A percentile compares a stretch with the other conserved stretches of the same genome.
Conservation (phyloP, 1,140 invertebrate species). For the Kradibia gibbosae region DNA sequence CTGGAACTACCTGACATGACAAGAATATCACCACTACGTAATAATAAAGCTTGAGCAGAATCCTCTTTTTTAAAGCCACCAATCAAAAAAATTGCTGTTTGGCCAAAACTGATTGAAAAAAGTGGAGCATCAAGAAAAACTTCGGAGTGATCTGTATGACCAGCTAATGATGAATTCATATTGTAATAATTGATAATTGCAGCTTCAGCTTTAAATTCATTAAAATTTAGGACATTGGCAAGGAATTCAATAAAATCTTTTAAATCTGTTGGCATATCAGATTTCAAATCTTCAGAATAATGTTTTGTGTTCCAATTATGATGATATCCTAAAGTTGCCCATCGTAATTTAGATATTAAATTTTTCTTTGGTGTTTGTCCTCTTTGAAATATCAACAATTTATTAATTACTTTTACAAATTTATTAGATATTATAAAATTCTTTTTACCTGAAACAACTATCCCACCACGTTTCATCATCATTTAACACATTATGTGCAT, state of each 20-base stretch:
- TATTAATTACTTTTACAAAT: background rate
- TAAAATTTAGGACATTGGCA: constrained; percentile 76
- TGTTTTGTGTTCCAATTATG: constrained; percentile 96
- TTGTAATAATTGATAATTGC: constrained; percentile 97
- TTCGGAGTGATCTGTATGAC: constrained; percentile 95
- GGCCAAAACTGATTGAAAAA: constrained; percentile 92
- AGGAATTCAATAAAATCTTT: constrained; percentile 77
- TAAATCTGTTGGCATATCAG: constrained; percentile 83
- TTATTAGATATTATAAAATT: background rate
- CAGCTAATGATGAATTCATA: constrained; percentile 89
- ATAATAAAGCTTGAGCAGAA: constrained; percentile 78
- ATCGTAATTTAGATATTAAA: constrained; percentile 81
- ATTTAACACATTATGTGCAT: constrained; percentile 72
- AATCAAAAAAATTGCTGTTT: constrained; percentile 88
- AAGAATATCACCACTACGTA: constrained; percentile 86
- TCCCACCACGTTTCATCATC: constrained; percentile 72
- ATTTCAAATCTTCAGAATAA: constrained; percentile 79
- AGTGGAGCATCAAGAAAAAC: constrained; percentile 86
- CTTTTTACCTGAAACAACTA: constrained; percentile 63
- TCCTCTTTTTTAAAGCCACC: constrained; percentile 80
- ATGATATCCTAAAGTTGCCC: constrained; percentile 95
- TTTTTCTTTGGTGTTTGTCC: constrained; percentile 54
- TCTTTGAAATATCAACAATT: constrained; percentile 41
- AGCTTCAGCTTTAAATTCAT: constrained; percentile 84
- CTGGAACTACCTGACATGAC: constrained; percentile 86